These are phyloP conservation scores for Circaetus gallicus DNA, from an alignment of 2,113 vertebrate species.

Conservation along the genomic window DNA sequence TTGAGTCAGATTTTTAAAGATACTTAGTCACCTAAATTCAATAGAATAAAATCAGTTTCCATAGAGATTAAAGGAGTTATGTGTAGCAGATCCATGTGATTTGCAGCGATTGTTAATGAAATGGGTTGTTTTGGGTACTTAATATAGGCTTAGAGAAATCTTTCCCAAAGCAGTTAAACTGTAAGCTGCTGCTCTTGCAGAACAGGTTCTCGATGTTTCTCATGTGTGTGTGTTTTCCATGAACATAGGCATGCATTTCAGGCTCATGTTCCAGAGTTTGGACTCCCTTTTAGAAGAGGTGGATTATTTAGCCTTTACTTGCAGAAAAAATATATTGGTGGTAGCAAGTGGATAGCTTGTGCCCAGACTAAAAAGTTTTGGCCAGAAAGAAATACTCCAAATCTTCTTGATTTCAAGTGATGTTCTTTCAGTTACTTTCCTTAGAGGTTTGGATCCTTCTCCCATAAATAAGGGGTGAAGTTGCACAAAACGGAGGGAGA, in stretches of 20 bases:
- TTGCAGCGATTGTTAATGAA: not conserved
- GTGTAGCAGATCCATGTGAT: not conserved
- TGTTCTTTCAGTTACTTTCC: not conserved
- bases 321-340: not conserved
- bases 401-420: not conserved
- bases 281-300: not conserved
- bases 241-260: conserved; percentile 28
- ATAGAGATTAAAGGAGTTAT: not conserved
- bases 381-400: not conserved
- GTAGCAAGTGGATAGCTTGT: not conserved
- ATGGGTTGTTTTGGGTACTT: not conserved
- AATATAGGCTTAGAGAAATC: not conserved
- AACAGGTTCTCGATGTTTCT: not conserved
- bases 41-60: not conserved
- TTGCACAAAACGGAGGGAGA: not conserved
- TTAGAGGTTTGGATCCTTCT: not conserved
- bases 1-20: not conserved
- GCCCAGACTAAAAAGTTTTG: not conserved
- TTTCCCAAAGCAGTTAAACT: conserved; percentile 2
- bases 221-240: conserved; percentile 31
- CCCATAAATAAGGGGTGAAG: not conserved
- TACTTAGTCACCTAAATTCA: not conserved
- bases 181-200: conserved; percentile 3
- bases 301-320: not conserved
- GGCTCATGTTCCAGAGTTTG: not conserved